Base-by-base conservation (phyloP, 2,113 vertebrate species). In the Rhynchopsitta pachyrhyncha region DNA sequence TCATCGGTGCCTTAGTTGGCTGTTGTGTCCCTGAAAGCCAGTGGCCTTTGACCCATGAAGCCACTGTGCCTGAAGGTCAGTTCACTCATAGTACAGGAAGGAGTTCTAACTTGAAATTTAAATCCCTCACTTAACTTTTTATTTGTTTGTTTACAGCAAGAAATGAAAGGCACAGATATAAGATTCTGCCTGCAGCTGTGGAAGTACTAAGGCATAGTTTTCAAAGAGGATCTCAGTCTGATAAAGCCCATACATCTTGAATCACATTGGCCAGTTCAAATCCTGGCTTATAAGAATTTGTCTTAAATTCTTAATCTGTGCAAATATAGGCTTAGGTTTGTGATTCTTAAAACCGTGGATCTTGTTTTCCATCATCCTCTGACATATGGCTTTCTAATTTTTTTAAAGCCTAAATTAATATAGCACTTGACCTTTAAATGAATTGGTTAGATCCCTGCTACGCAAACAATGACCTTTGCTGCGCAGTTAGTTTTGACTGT, bases 41-140 rank as follows among this genome's bases (percentile, higher is more conserved):
- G 98, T 98, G 98, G 97, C 96, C 98, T 98, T 98, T 78, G 91
- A 98, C 93, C 96, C 97, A 95, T 98, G 98, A 98, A 92, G 96
- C 98, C 98, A 98, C 98, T 99, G 98, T 98, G 98, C 98, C 97
- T 97, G 96, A 97, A 98, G 98, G 98, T 98, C 97, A 98, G 98
- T 98, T 98, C 85, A 66, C 95, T 94, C 88, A 67, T 97, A 96
- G 94, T 92, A 95, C 96, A 98, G 98, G 98, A 98, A 98, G 97
- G 97, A 97, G 57, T 94, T 71, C 93, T 96, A 94, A 97, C 93
- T 68, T 91, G 92, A 63, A 67, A 78, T 87, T 95, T 86, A 80
- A 95, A 96, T 78, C 92, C 82, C 52, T 97, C 86, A 42, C 69
- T 63, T 96, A 97, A 97, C 89, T 46, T 97, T 70, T 68, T 28